Evolutionary conservation across 2,113 vertebrate species (phyloP).

Genomic region (Dipodomys merriami): DNA sequence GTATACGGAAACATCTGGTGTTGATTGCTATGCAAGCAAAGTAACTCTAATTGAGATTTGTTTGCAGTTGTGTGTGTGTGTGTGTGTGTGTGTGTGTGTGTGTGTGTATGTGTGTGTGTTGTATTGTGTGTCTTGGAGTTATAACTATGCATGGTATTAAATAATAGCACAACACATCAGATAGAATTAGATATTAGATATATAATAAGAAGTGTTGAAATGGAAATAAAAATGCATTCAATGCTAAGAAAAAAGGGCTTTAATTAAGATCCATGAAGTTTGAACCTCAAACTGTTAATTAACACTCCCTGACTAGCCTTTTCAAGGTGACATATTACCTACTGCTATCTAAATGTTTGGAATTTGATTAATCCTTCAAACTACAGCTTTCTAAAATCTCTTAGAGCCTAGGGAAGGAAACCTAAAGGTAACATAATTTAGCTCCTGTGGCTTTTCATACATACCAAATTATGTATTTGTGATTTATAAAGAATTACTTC

Average conservation of each 20-base stretch:
- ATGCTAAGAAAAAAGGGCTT: slow-evolving; percentile 1
- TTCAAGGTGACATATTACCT: slow-evolving; percentile 1
- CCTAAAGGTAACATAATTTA: slow-evolving; percentile 43
- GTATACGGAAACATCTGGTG: not conserved
- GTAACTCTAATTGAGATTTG: not conserved
- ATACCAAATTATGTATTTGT: slow-evolving; percentile 35
- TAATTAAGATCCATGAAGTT: slow-evolving; percentile 49
- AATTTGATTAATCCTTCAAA: slow-evolving; percentile 15
- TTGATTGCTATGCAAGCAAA: not conserved
- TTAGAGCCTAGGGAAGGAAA: not conserved
- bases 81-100: not conserved
- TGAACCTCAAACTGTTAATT: slow-evolving; percentile 26
- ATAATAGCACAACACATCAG: not conserved
- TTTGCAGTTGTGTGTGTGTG: not conserved
- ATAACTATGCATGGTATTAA: not conserved
- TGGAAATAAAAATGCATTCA: not conserved
- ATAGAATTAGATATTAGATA: not conserved
- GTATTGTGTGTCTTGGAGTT: not conserved
- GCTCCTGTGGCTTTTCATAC: slow-evolving; percentile 21
- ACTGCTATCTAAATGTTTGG: slow-evolving; percentile 47
- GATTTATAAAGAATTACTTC: slow-evolving; percentile 44
- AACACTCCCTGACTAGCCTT: slow-evolving; percentile 1
- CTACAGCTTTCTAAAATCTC: slow-evolving; percentile 18
- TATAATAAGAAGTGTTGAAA: not conserved
- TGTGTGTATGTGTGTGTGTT: not conserved